phyloP scores from a whole-genome alignment of 1,140 invertebrate species.

The Plectrocnemia conspersa region DNA sequence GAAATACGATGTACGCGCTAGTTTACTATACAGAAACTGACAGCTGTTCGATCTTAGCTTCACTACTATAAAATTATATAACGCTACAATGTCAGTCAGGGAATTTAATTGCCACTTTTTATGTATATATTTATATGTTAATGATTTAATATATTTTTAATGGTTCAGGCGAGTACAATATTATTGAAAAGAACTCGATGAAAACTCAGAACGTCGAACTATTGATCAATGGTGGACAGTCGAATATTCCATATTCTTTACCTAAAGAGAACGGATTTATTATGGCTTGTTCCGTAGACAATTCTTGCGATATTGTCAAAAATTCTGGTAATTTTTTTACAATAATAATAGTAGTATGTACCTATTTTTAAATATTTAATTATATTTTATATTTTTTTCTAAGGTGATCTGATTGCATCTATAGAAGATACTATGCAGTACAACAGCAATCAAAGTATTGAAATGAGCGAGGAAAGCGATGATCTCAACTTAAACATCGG shows the following conservation, averaged over 20 bases:
- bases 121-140: background rate
- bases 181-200: constrained; percentile 25
- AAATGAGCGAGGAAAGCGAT: too few relatives aligned
- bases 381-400: background rate
- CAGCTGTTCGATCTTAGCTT: too few relatives aligned
- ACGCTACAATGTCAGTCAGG: too few relatives aligned
- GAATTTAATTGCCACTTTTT: background rate
- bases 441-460: too few relatives aligned
- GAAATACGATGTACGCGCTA: too few relatives aligned
- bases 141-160: background rate
- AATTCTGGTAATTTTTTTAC: constrained; percentile 11
- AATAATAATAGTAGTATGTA: background rate
- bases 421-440: too few relatives aligned
- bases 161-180: constrained; percentile 28
- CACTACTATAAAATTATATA: too few relatives aligned
- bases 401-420: too few relatives aligned
- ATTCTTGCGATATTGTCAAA: constrained; percentile 11
- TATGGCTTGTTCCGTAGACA: constrained; percentile 24
- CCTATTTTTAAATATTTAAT: constrained; percentile 1
- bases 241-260: constrained; percentile 28
- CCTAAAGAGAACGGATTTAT: constrained; percentile 34
- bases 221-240: constrained; percentile 24
- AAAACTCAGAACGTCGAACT: constrained; percentile 28
- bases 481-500: too few relatives aligned
- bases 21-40: too few relatives aligned